A percentile compares a stretch with the other conserved stretches of the same genome.
Conservation (phyloP, 2,888 invertebrate genomes). For the Aphodius granarius region DNA sequence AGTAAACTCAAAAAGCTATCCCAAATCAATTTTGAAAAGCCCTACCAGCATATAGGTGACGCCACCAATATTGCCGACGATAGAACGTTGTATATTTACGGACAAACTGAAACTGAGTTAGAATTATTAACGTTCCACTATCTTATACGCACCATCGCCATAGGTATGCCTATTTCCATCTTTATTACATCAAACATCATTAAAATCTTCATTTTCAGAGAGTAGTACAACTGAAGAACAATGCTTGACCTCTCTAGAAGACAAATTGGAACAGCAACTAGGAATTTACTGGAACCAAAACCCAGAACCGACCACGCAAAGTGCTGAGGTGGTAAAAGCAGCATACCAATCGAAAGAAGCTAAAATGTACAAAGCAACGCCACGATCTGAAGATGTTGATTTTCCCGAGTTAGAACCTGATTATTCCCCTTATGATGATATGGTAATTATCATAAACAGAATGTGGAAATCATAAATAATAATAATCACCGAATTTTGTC, state of each 20-base stretch:
- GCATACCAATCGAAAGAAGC: neutral
- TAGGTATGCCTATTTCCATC: neutral
- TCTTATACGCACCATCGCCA: neutral
- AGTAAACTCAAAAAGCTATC: neutral
- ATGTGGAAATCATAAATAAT: neutral
- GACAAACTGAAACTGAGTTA: neutral
- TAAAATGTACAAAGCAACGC: neutral
- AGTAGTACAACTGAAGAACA: neutral
- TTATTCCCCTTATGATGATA: neutral
- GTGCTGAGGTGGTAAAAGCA: neutral
- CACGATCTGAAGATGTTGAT: neutral
- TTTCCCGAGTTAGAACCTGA: neutral
- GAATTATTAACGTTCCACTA: neutral
- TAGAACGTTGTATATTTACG: neutral
- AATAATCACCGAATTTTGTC: neutral
- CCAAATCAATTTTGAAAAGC: neutral
- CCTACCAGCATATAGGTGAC: neutral
- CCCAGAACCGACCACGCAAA: neutral
- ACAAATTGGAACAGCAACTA: neutral
- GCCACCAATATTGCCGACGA: neutral
- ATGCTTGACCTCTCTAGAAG: neutral
- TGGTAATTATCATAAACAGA: neutral
- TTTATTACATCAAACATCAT: neutral
- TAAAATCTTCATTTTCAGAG: neutral
- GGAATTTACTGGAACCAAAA: neutral